These are phyloP conservation scores for Sinocyclocheilus rhinocerous DNA, from an alignment of 2,113 vertebrate genomes.

Conservation along the genomic window DNA sequence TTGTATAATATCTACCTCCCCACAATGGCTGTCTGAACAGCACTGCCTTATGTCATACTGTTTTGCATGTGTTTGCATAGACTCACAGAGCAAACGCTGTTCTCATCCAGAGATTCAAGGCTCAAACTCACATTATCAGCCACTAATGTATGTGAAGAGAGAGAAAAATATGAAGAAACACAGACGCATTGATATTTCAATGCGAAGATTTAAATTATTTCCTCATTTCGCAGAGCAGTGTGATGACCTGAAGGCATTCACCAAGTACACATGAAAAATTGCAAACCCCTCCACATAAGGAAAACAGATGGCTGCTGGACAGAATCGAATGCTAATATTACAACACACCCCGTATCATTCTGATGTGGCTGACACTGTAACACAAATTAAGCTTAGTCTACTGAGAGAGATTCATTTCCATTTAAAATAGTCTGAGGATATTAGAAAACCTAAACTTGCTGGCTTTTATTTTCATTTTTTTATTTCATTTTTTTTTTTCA, in stretches of 20 bases:
- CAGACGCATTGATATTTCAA: background rate
- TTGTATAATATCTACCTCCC: background rate
- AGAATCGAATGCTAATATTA: slow-evolving; percentile 19
- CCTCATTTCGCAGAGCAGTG: slow-evolving; percentile 37
- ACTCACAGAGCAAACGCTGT: slow-evolving; percentile 15
- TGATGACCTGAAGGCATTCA: slow-evolving; percentile 44
- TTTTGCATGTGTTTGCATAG: slow-evolving; percentile 27
- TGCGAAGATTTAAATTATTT: slow-evolving; percentile 30
- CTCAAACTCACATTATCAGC: background rate
- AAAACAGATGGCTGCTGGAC: slow-evolving; percentile 30
- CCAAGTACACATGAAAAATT: slow-evolving; percentile 52
- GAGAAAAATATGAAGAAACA: background rate
- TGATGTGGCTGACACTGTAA: slow-evolving; percentile 1
- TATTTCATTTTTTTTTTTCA: no score
- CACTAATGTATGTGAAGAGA: background rate
- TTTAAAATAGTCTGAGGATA: background rate
- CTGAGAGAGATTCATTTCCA: background rate
- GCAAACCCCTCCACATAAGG: slow-evolving; percentile 32
- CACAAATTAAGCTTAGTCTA: background rate
- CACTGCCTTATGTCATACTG: background rate
- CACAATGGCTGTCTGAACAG: slow-evolving; percentile 14
- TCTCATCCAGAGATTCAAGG: background rate
- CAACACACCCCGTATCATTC: slow-evolving; percentile 5
- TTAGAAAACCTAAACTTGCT: background rate
- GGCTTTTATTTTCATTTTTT: no score